Evolutionary conservation across 2,888 invertebrate species (phyloP).

Genomic region (Arge pagana): DNA sequence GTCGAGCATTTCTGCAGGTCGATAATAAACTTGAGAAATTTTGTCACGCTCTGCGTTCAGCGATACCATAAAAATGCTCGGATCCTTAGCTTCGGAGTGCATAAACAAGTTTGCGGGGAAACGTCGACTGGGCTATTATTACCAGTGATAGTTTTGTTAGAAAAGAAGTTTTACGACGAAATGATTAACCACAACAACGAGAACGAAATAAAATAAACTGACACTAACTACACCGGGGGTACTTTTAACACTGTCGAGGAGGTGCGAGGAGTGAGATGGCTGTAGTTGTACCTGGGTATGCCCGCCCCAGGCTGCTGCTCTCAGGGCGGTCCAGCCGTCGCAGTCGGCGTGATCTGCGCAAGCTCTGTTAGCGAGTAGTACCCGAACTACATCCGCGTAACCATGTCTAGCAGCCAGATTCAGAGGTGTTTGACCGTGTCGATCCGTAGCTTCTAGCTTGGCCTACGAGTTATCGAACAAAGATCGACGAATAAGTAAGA

Average conservation of each 20-base stretch:
- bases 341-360: conserved; percentile 77
- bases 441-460: conserved; percentile 69
- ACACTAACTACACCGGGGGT: conserved; percentile 38
- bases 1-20: no score
- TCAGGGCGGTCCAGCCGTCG: conserved; percentile 88
- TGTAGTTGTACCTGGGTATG: conserved; percentile 73
- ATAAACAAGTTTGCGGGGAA: no score
- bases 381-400: conserved; percentile 72
- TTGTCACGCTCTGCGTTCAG: no score
- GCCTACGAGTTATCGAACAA: conserved; percentile 38
- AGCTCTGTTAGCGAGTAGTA: conserved; percentile 68
- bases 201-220: conserved; percentile 36
- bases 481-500: not conserved
- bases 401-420: conserved; percentile 84
- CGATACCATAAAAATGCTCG: no score
- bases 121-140: no score
- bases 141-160: no score
- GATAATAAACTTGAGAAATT: no score
- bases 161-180: no score
- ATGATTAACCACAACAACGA: conserved; percentile 33
- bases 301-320: conserved; percentile 96
- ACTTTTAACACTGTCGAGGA: conserved; percentile 38
- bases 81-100: no score
- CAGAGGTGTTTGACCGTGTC: conserved; percentile 83
- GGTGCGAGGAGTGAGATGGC: conserved; percentile 37